Percentiles rank a stretch among this genome's conserved stretches.
Evolutionary conservation across 23 tunicate genomes (phyloP).

Genomic region (Trididemnum clinides): DNA sequence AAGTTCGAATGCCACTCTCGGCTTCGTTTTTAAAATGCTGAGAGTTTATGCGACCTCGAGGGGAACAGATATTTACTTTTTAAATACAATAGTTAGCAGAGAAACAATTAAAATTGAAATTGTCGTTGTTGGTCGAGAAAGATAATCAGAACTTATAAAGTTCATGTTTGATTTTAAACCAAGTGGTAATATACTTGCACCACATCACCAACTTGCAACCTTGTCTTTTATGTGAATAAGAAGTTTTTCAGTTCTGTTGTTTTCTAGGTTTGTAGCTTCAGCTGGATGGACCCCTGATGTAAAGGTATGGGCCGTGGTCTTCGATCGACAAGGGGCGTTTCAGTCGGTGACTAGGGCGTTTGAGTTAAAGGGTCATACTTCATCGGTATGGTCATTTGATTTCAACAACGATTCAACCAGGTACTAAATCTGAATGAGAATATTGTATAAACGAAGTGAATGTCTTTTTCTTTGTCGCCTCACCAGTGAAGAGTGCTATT

Average conservation of each 20-base stretch:
- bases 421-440: too few relatives aligned
- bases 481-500: too few relatives aligned
- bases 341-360: constrained; percentile 81
- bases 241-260: neutral
- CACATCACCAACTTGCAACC: neutral
- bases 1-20: too few relatives aligned
- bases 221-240: neutral
- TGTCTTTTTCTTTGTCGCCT: too few relatives aligned
- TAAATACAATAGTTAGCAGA: too few relatives aligned
- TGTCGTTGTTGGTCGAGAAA: too few relatives aligned
- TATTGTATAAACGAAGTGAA: too few relatives aligned
- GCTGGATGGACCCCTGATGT: constrained; percentile 98
- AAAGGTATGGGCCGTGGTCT: constrained; percentile 79
- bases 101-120: too few relatives aligned
- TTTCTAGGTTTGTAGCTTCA: constrained; percentile 68
- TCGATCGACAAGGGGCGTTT: constrained; percentile 64
- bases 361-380: constrained; percentile 84
- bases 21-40: too few relatives aligned
- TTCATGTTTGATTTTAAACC: neutral
- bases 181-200: neutral
- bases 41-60: too few relatives aligned
- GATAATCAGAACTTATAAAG: too few relatives aligned
- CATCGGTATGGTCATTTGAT: constrained; percentile 93
- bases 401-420: constrained; percentile 86
- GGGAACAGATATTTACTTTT: too few relatives aligned